Evolutionary conservation across 2,113 vertebrate species (phyloP).

Genomic region (Dipodomys merriami): DNA sequence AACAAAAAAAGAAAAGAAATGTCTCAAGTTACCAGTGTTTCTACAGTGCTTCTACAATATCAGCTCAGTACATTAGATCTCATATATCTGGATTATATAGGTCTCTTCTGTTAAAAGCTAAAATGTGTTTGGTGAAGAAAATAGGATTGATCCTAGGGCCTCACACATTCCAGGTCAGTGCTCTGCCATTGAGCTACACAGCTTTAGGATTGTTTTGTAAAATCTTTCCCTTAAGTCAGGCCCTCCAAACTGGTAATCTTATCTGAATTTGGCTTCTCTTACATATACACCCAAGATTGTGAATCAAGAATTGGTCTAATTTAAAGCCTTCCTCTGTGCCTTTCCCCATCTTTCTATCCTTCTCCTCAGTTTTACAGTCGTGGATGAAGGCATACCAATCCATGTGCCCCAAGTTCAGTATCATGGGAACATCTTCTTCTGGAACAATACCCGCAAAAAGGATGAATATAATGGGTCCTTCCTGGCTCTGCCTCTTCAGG

Average conservation of each 20-base stretch:
- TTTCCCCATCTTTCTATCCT: constrained; percentile 1
- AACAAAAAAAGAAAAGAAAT: not conserved
- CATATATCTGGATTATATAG: not conserved
- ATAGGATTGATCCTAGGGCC: not conserved
- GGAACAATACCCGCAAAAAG: constrained; percentile 77
- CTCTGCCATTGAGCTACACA: not conserved
- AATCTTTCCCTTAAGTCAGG: constrained; percentile 45
- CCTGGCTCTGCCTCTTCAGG: constrained; percentile 86
- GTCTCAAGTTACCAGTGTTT: not conserved
- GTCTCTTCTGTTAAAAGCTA: constrained; percentile 25
- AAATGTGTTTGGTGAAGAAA: not conserved
- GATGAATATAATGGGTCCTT: constrained; percentile 84
- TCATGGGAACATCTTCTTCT: constrained; percentile 87
- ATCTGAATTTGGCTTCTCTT: not conserved
- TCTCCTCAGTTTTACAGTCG: constrained; percentile 84
- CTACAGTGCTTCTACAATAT: not conserved
- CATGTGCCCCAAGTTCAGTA: constrained; percentile 86
- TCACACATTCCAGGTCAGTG: not conserved
- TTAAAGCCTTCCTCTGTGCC: not conserved
- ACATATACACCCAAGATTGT: not conserved
- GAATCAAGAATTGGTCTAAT: not conserved
- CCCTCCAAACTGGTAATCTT: constrained; percentile 45
- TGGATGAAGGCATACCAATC: constrained; percentile 85
- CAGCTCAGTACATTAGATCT: not conserved
- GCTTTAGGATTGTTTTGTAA: not conserved